phyloP scores from a whole-genome alignment of 2,888 invertebrate species.

The Dryococelus australis region DNA sequence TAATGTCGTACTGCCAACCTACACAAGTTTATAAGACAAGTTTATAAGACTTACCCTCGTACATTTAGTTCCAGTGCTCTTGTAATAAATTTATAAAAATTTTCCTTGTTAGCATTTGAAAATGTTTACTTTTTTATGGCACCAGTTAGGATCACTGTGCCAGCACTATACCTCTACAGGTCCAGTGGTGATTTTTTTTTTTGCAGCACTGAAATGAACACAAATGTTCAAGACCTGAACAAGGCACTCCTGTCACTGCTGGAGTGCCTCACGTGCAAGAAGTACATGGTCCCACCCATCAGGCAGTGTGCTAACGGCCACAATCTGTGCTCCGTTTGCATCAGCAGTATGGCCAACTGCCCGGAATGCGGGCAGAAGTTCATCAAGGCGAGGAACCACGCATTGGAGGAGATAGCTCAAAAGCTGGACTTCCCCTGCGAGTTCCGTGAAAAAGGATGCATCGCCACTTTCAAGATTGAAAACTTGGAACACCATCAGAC shows the following conservation, averaged over 20 bases:
- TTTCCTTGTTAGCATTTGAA: too few species aligned
- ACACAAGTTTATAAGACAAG: too few species aligned
- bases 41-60: too few species aligned
- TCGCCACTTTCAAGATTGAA: neutral
- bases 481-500: neutral
- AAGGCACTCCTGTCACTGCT: constrained; percentile 58
- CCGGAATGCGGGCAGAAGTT: constrained; percentile 66
- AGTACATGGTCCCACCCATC: constrained; percentile 68
- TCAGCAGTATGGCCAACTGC: constrained; percentile 64
- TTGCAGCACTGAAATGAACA: too few species aligned
- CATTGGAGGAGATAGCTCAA: constrained; percentile 57
- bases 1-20: too few species aligned
- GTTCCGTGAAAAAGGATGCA: neutral
- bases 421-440: constrained; percentile 11
- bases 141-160: too few species aligned
- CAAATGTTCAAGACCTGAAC: too few species aligned
- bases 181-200: too few species aligned
- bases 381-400: constrained; percentile 61
- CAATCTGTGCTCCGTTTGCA: constrained; percentile 66
- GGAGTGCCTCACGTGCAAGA: constrained; percentile 71
- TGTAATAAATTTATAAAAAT: too few species aligned
- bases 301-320: constrained; percentile 70
- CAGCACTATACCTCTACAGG: too few species aligned
- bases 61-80: too few species aligned
- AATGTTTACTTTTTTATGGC: too few species aligned